phyloP scores from a whole-genome alignment of 2,888 invertebrate genomes.

The Capitulum mitella region DNA sequence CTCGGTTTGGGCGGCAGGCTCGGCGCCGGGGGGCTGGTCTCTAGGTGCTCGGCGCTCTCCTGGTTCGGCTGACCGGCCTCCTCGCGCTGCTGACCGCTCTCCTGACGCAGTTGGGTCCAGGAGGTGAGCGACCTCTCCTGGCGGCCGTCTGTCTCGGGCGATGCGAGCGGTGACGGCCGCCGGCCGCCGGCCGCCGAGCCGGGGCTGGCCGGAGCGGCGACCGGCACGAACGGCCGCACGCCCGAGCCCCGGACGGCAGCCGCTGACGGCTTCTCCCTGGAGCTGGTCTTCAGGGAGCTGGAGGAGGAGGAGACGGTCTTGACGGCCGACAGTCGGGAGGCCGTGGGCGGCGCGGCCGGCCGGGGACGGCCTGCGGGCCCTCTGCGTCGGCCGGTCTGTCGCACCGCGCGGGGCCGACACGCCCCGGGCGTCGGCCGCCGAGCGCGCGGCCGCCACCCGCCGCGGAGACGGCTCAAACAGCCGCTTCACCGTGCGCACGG shows the following conservation, averaged over 20 bases:
- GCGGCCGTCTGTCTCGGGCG: neutral
- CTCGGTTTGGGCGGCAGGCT: too few relatives aligned
- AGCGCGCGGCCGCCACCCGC: slow-evolving; percentile 27
- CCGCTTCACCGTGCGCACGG: slow-evolving; percentile 74
- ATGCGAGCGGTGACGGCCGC: neutral
- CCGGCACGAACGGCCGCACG: neutral
- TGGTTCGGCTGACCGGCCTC: too few relatives aligned
- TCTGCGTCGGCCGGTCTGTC: slow-evolving; percentile 37
- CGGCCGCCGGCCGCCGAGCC: neutral
- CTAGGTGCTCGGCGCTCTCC: too few relatives aligned
- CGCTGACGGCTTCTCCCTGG: neutral
- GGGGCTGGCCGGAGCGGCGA: neutral
- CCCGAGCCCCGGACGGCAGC: neutral
- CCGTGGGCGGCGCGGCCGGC: slow-evolving; percentile 3
- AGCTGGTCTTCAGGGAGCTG: neutral
- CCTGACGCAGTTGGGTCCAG: neutral
- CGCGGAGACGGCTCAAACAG: slow-evolving; percentile 60
- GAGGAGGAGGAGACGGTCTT: slow-evolving; percentile 29
- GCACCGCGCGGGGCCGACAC: slow-evolving; percentile 33
- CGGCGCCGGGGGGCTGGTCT: too few relatives aligned
- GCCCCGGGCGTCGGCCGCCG: slow-evolving; percentile 39
- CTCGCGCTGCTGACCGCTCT: too few relatives aligned
- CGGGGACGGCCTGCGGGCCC: slow-evolving; percentile 35
- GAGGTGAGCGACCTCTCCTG: neutral
- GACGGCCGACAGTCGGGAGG: slow-evolving; percentile 12